These are phyloP conservation scores for Tauraco erythrolophus DNA, from an alignment of 2,113 vertebrate species.

Conservation along the genomic window DNA sequence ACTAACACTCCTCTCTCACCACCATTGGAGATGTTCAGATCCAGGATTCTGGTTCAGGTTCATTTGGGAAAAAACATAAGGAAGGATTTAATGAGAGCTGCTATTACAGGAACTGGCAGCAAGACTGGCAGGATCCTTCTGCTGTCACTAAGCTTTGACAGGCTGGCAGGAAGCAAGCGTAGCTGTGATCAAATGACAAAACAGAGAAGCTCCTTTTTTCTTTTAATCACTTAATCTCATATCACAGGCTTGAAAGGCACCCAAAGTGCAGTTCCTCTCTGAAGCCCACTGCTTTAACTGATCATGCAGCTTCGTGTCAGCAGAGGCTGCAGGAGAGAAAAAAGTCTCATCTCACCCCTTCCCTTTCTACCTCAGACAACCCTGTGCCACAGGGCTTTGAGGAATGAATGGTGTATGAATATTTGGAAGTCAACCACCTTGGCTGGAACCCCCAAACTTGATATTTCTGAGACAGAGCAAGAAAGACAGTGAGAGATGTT, in stretches of 20 bases:
- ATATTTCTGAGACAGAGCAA: background rate
- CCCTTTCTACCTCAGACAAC: background rate
- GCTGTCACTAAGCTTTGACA: constrained; percentile 23
- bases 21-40: background rate
- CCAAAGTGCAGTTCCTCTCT: background rate
- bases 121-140: background rate
- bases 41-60: background rate
- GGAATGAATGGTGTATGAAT: background rate
- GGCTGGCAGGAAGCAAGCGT: background rate
- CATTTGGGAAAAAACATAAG: background rate
- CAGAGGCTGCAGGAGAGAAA: background rate
- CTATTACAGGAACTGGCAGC: background rate
- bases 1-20: background rate
- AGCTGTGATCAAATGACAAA: constrained; percentile 10
- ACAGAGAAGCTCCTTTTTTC: background rate
- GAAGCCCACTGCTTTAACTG: background rate
- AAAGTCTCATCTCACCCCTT: background rate
- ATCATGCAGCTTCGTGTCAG: background rate
- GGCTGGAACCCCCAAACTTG: background rate
- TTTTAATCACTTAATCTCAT: background rate
- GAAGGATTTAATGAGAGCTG: background rate
- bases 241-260: background rate
- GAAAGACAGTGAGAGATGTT: background rate
- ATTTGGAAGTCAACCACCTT: background rate
- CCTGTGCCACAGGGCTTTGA: background rate